A percentile compares a stretch with the other conserved stretches of the same genome.
Evolutionary conservation across 2,888 invertebrate genomes (phyloP).

Genomic region (Torymus tubicola): DNA sequence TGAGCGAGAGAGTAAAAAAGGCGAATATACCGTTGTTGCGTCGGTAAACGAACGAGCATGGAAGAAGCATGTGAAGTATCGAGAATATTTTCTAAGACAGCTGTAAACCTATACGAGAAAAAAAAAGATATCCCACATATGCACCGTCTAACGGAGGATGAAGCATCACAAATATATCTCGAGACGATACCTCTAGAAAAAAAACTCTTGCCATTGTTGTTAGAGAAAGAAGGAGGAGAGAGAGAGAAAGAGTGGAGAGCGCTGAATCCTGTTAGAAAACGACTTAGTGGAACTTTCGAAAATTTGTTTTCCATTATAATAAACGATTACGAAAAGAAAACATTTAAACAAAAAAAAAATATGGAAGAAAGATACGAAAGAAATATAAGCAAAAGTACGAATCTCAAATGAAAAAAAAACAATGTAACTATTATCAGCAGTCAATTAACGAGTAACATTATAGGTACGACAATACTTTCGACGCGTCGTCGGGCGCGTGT

Average conservation of each 20-base stretch:
- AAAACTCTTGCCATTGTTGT: constrained; percentile 54
- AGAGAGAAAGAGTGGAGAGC: background rate
- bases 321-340: background rate
- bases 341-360: background rate
- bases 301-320: constrained; percentile 35
- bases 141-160: background rate
- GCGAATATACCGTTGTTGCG: constrained; percentile 23
- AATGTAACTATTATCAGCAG: constrained; percentile 64
- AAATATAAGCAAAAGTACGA: constrained; percentile 20
- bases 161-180: constrained; percentile 50
- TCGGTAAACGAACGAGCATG: constrained; percentile 45
- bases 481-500: constrained; percentile 28
- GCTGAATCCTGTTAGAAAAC: constrained; percentile 38
- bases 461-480: constrained; percentile 66
- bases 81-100: constrained; percentile 42
- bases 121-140: constrained; percentile 1
- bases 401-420: constrained; percentile 35
- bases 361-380: no score
- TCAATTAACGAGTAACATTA: constrained; percentile 70
- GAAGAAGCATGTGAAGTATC: constrained; percentile 41
- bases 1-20: no score
- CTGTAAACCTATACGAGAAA: constrained; percentile 1
- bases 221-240: constrained; percentile 4
- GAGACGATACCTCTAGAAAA: constrained; percentile 43
- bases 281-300: constrained; percentile 33